These are phyloP conservation scores for Eupeodes corollae DNA, from an alignment of 1,140 invertebrate genomes.

Conservation along the genomic window DNA sequence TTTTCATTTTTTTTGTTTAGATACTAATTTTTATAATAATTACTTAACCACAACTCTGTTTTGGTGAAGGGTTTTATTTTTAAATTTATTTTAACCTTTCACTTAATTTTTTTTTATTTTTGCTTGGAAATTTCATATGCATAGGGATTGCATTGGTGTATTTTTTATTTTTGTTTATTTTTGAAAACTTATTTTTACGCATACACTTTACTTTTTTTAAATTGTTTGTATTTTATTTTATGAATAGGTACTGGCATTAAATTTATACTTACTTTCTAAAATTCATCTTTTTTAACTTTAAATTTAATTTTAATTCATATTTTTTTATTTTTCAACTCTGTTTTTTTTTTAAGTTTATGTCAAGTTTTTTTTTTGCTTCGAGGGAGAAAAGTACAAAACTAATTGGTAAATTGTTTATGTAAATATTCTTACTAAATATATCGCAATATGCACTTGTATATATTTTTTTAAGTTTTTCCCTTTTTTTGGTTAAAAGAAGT, in stretches of 20 bases:
- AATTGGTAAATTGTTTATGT: constrained; percentile 8
- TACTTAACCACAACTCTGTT: not conserved
- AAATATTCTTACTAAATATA: constrained; percentile 14
- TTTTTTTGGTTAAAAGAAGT: constrained; percentile 25
- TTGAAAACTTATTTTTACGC: not conserved
- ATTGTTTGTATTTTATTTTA: not conserved
- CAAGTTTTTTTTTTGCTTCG: constrained; percentile 1
- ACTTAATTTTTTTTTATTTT: constrained; percentile 1
- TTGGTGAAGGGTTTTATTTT: not conserved
- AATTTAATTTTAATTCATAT: not conserved
- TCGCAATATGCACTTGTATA: constrained; percentile 1
- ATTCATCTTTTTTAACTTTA: not conserved
- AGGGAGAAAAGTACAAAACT: not conserved
- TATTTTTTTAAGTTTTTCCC: not conserved
- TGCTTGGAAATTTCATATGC: constrained; percentile 1
- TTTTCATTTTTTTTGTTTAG: constrained; percentile 15
- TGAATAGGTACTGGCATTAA: constrained; percentile 1
- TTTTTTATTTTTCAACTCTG: not conserved
- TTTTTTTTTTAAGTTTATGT: constrained; percentile 1
- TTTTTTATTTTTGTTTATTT: not conserved
- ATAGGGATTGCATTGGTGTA: constrained; percentile 2
- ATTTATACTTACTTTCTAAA: constrained; percentile 1
- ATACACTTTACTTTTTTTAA: not conserved
- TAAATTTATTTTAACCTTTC: not conserved
- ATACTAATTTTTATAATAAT: not conserved